Evolutionary conservation across 2,888 invertebrate species (phyloP), one percentile per base, ranked within the genome.

Genomic region (Operophtera brumata): DNA sequence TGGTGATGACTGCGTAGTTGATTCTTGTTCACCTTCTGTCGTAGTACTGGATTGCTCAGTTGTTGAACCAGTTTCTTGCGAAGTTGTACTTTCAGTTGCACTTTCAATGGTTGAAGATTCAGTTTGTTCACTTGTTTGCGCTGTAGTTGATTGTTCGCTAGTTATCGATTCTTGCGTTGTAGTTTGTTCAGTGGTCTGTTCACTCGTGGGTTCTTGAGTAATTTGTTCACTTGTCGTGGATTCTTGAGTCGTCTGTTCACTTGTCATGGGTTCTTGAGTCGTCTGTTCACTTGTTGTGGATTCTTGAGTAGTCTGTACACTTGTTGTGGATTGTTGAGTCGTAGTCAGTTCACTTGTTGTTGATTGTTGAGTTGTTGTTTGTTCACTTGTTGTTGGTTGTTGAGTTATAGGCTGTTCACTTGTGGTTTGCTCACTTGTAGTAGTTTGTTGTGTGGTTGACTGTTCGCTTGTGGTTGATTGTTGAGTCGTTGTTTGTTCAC

Each of bases 1-100:
- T 48, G 76, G 66, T 46, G 76, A 66, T 57, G 65, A 60, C 59
- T 59, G 60, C 59, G 74, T 75, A 26, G 73, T 69, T 12, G 67
- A 64, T 26, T 47, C 51, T 14, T 37, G 51, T 46, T 54, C 36
- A 41, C 40, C 9, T 42, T 60, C 57, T 28, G 53, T 20, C 20
- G 20, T 62, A 6, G 68, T 69, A 50, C 67, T 66, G 34, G 59
- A 55, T 53, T 66, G 64, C 63, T 70, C 65, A 14, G 77, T 72
- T 10, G 73, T 75, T 30, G 67, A 58, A 50, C 44, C 57, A 37
- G 59, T 59, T 39, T 64, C 62, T 47, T 68, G 65, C 12, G 69
- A 71, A 10, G 64, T 70, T 13, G 75, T 71, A 47, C 69, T 61
- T 60, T 70, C 65, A 46, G 69, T 64, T 60, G 66, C 59, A 65